Base-by-base conservation (phyloP, 2,888 invertebrate species). In the Amphipoea oculea region DNA sequence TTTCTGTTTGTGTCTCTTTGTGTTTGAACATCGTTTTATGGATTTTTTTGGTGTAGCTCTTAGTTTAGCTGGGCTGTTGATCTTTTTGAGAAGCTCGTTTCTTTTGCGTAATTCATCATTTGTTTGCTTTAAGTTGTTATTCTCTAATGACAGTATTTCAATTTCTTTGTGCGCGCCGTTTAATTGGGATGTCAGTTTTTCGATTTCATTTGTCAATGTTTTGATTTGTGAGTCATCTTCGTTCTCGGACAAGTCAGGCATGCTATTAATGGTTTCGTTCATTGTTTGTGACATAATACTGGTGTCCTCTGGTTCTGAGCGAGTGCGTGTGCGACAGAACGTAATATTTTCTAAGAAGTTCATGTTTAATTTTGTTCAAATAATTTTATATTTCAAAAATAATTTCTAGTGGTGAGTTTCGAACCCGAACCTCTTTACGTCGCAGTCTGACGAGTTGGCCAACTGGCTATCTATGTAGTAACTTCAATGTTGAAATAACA, bases 1-100 rank as follows among this genome's bases (percentile, higher is more conserved):
- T 65, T 20, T 65, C 23, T 40, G 23, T 65, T 36, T 65, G 20
- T 36, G 1, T 29, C 29, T 68, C 48, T 29, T 68, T 11, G 48
- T 48, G 11, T 45, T 67, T 67, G 45, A 29, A 45, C 17, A 17
- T 67, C 9, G n/a, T 17, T 54, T 54, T 20, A 54, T 4, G 20
- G 54, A 6, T 54, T 54, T 54, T 45, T 67, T 45, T 45, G 48
- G 48, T 17, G 29, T 29, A 29, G 20, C 29, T 29, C 48, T 69
- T 69, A 11, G 20, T 69, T 69, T 69, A 51, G 29, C 20, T 69
- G 68, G 68, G 48, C 48, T 69, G 29, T 68, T 69, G 20, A 68
- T 68, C 45, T 48, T 17, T 68, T 45, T 29, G 6, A 68, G 29
- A 29, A 48, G 48, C 20, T 68, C 20, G 68, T 69, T 68, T 68